Evolutionary conservation across 2,888 invertebrate species (phyloP).

Genomic region (Agrypnus murinus): DNA sequence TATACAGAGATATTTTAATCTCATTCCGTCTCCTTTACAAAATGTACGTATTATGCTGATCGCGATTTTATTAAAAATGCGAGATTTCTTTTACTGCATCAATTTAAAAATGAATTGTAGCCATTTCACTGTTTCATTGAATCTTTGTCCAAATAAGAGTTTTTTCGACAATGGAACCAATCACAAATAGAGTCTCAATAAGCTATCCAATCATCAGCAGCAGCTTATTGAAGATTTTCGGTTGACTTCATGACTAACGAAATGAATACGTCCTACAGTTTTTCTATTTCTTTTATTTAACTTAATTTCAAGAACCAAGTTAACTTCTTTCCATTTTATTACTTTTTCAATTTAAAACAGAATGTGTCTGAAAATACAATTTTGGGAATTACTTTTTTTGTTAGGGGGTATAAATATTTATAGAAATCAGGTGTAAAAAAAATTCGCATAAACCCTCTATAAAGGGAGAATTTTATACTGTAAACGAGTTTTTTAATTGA

Average conservation of each 20-base stretch:
- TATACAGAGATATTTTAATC: too few relatives aligned
- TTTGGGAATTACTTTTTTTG: neutral
- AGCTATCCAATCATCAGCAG: slow-evolving; percentile 30
- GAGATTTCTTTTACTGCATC: too few relatives aligned
- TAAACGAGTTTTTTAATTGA: slow-evolving; percentile 25
- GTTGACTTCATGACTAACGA: slow-evolving; percentile 36
- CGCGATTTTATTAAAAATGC: too few relatives aligned
- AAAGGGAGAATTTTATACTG: neutral
- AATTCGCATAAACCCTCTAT: neutral
- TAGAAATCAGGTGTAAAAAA: neutral
- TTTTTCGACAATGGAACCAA: slow-evolving; percentile 31
- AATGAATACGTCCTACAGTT: slow-evolving; percentile 29
- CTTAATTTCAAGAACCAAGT: slow-evolving; percentile 11
- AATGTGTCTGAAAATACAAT: neutral
- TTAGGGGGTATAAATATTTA: neutral
- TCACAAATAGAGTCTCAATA: slow-evolving; percentile 40
- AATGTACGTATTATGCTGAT: too few relatives aligned
- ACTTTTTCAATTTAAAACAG: slow-evolving; percentile 20
- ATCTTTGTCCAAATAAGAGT: slow-evolving; percentile 23
- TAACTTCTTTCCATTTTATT: slow-evolving; percentile 11
- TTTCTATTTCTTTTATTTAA: slow-evolving; percentile 31
- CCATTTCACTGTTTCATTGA: slow-evolving; percentile 22
- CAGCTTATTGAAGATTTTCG: slow-evolving; percentile 39
- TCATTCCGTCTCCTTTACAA: too few relatives aligned
- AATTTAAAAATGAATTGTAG: neutral